Base-by-base conservation (phyloP, 2,113 vertebrate species). In the Syngnathus scovelli region DNA sequence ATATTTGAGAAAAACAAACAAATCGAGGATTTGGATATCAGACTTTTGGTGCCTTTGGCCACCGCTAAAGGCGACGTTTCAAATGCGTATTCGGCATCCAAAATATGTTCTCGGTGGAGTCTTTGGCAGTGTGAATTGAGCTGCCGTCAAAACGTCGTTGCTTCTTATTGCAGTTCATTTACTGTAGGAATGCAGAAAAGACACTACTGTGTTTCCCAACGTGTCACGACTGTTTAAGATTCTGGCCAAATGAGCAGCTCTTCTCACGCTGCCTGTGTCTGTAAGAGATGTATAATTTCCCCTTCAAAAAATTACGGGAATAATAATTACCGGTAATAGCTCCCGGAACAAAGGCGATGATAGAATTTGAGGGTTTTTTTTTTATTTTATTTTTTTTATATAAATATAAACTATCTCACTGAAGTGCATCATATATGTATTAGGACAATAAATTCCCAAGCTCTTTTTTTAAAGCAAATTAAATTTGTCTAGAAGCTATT, bases 71-170 rank as follows among this genome's bases (percentile, higher is more conserved):
- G 55, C 36, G 43, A 62, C 69, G 39, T 66, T 69, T 38, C 68
- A 67, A 5, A 58, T 83, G 67, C 70, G 63, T 11, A 68, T 79
- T 76, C 84, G 79, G 77, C 71, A 72, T 76, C 19, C 67, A 77
- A 77, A 74, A 5, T 69, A 56, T 71, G 44, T 63, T 48, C 56
- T 70, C 62, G 66, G 69, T 73, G 74, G 61, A 76, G 64, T 61
- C 9, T 16, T 72, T 79, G 78, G 70, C 68, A 77, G 61, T 3
- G 9, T 43, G 37, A 70, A 21, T 43, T 41, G 64, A 61, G 70
- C 67, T 79, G 67, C 71, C 71, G 74, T 39, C 71, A 65, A 65
- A 70, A 52, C 67, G 74, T 21, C 4, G 19, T 70, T 54, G 49
- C 41, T 37, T 75, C 63, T 46, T 54, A 63, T 62, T 71, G 65